phyloP scores from a whole-genome alignment of 2,113 vertebrate genomes.

The Brachypodius melanocephalos region DNA sequence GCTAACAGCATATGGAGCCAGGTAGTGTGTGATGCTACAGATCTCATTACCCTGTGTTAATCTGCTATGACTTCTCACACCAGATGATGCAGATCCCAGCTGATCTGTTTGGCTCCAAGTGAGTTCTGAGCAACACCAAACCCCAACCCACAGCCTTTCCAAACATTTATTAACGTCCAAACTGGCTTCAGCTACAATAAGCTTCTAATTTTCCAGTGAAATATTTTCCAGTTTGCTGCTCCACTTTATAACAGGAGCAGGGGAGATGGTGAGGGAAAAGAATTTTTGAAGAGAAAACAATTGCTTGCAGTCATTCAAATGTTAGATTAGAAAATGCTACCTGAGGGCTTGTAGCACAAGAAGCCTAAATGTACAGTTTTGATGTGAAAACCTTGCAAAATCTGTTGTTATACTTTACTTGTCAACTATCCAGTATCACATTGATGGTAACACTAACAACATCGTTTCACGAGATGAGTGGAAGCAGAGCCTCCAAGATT shows the following conservation, averaged over 20 bases:
- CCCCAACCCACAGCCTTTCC: background rate
- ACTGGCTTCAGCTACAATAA: background rate
- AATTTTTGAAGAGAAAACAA: constrained; percentile 28
- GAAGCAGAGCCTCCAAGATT: background rate
- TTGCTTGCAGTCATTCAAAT: constrained; percentile 32
- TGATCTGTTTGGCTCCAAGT: background rate
- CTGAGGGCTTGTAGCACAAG: background rate
- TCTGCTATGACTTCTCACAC: background rate
- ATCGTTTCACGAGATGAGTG: background rate
- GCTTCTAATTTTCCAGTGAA: background rate
- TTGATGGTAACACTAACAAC: constrained; percentile 5
- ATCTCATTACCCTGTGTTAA: background rate
- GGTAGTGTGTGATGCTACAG: background rate
- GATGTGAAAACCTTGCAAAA: background rate
- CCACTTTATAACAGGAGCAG: background rate
- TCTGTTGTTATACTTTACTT: constrained; percentile 36
- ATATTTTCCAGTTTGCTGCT: background rate
- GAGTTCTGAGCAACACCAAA: constrained; percentile 14
- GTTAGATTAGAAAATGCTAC: constrained; percentile 8
- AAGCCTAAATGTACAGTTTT: constrained; percentile 1
- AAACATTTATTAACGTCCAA: constrained; percentile 39
- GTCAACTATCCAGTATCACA: background rate
- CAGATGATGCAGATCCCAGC: constrained; percentile 4
- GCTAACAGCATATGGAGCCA: background rate
- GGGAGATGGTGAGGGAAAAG: background rate